Evolutionary conservation across 2,113 vertebrate genomes (phyloP).

Genomic region (Potamarius usumacintae): DNA sequence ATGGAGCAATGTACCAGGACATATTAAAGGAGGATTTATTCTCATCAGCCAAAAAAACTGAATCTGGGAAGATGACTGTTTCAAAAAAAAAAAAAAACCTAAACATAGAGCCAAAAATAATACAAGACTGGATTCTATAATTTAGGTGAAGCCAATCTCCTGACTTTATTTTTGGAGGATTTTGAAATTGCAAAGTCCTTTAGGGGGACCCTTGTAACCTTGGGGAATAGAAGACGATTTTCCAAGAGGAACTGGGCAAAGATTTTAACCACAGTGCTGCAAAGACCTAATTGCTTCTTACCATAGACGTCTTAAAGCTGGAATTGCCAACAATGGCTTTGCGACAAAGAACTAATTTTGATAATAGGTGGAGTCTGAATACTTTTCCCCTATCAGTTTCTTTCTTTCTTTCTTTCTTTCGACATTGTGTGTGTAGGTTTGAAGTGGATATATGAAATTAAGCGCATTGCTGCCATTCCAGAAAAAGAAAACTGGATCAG

Average conservation of each 20-base stretch:
- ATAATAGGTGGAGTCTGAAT: neutral
- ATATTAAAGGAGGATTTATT: neutral
- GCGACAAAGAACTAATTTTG: neutral
- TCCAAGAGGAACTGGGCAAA: neutral
- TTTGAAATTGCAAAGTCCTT: neutral
- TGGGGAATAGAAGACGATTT: neutral
- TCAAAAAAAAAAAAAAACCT: neutral
- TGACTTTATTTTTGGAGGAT: neutral
- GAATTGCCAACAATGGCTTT: neutral
- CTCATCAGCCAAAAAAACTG: neutral
- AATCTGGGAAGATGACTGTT: neutral
- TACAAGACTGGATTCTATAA: neutral
- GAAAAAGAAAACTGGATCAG: no score
- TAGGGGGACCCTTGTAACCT: neutral
- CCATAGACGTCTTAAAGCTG: neutral
- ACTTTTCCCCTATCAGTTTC: no score
- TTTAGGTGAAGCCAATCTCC: neutral
- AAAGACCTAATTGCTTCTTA: neutral
- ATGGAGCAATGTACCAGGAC: neutral
- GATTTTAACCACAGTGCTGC: neutral
- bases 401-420: no score
- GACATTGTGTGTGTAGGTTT: no score
- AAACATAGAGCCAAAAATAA: neutral
- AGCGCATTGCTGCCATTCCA: no score
- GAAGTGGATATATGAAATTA: no score